phyloP scores from a whole-genome alignment of 2,113 vertebrate species.

The Apeltes quadracus region DNA sequence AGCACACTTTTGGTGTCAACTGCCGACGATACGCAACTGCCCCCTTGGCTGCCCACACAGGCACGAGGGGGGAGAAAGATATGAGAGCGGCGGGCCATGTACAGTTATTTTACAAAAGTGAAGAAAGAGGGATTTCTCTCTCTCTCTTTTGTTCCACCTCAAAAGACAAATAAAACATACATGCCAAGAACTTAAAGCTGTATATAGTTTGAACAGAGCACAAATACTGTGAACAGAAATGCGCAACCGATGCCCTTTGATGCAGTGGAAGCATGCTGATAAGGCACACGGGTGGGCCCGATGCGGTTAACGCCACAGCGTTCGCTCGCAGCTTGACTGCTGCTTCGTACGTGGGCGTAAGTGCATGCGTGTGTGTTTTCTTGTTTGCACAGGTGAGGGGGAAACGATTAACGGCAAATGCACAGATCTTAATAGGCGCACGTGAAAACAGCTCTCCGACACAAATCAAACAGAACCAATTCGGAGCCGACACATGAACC shows the following conservation, averaged over 20 bases:
- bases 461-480: constrained; percentile 66
- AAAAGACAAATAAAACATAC: constrained; percentile 52
- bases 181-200: background rate
- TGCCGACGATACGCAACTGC: constrained; percentile 54
- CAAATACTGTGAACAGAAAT: constrained; percentile 34
- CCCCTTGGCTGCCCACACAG: constrained; percentile 39
- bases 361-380: background rate
- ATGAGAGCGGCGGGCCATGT: background rate
- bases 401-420: constrained; percentile 29
- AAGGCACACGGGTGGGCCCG: constrained; percentile 31
- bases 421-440: constrained; percentile 18
- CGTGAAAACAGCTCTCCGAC: constrained; percentile 36
- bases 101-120: background rate
- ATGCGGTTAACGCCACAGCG: constrained; percentile 43
- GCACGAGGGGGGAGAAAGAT: constrained; percentile 6
- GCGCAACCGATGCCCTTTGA: constrained; percentile 38
- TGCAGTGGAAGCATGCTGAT: constrained; percentile 46
- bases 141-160: constrained; percentile 10
- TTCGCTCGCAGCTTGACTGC: constrained; percentile 16
- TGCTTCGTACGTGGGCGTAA: constrained; percentile 12
- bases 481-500: constrained; percentile 66
- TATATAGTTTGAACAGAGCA: constrained; percentile 5
- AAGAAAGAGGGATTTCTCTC: constrained; percentile 16
- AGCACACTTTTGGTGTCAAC: constrained; percentile 78
- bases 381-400: constrained; percentile 20